A percentile compares a stretch with the other conserved stretches of the same genome.
phyloP scores from a whole-genome alignment of 1,140 invertebrate genomes.

The Rhynchophorus ferrugineus region DNA sequence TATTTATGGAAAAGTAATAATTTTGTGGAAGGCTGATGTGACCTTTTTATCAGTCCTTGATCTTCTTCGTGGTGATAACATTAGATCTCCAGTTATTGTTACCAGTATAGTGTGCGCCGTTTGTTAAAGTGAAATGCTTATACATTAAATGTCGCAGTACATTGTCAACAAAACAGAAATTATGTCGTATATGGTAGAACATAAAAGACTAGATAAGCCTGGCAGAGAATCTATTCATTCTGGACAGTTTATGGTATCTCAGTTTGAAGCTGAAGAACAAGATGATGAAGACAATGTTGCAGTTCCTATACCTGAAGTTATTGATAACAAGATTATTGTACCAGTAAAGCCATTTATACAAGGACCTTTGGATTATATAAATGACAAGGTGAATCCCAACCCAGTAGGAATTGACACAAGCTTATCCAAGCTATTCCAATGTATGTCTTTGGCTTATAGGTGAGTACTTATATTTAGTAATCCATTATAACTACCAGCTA shows the following conservation, averaged over 20 bases:
- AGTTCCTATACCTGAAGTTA: slow-evolving; percentile 65
- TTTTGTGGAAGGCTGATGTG: slow-evolving; percentile 26
- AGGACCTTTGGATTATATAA: slow-evolving; percentile 10
- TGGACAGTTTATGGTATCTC: slow-evolving; percentile 96
- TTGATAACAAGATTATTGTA: slow-evolving; percentile 22
- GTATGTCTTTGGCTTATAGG: slow-evolving; percentile 96
- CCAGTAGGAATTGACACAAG: slow-evolving; percentile 86
- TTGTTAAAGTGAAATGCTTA: slow-evolving; percentile 2
- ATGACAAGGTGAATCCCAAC: slow-evolving; percentile 39
- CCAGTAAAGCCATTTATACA: slow-evolving; percentile 22
- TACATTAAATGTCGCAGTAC: slow-evolving; percentile 17
- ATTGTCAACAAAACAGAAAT: slow-evolving; percentile 18
- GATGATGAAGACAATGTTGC: slow-evolving; percentile 79
- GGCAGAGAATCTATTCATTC: slow-evolving; percentile 80
- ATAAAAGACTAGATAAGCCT: slow-evolving; percentile 21
- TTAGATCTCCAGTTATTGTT: slow-evolving; percentile 17
- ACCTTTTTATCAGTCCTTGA: slow-evolving; percentile 43
- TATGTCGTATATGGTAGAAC: slow-evolving; percentile 25
- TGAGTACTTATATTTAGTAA: too few relatives aligned
- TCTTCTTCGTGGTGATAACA: slow-evolving; percentile 35
- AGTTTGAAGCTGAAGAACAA: slow-evolving; percentile 88
- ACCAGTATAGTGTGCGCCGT: slow-evolving; percentile 22
- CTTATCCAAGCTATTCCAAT: slow-evolving; percentile 90
- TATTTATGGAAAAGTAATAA: slow-evolving; percentile 35
- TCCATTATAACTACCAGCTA: too few relatives aligned